These are phyloP conservation scores for Heliconius aoede DNA, from an alignment of 2,888 invertebrate species.

Conservation along the genomic window DNA sequence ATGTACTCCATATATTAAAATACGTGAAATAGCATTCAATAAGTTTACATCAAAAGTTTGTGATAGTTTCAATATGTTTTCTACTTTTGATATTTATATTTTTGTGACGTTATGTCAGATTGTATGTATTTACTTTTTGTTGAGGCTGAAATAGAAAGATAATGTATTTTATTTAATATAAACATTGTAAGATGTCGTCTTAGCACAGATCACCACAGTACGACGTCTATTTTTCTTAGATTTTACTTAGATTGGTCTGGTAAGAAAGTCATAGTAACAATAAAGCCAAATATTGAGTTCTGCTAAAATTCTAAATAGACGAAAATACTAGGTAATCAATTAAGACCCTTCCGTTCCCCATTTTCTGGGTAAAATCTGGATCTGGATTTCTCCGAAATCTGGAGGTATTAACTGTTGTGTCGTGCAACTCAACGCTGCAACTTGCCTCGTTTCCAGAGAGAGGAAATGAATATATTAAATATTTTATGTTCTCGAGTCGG, in stretches of 20 bases:
- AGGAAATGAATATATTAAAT: background rate
- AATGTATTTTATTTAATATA: too few species aligned
- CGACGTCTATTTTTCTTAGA: too few species aligned
- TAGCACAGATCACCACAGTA: too few species aligned
- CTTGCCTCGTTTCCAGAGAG: background rate
- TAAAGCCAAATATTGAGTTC: too few species aligned
- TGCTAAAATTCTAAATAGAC: too few species aligned
- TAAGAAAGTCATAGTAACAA: too few species aligned
- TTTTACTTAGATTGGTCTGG: too few species aligned
- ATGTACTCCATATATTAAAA: background rate
- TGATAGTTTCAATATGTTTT: background rate
- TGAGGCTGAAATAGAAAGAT: background rate
- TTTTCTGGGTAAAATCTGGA: too few species aligned
- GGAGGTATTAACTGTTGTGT: background rate
- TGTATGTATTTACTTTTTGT: background rate
- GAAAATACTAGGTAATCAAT: too few species aligned
- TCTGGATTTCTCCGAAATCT: too few species aligned
- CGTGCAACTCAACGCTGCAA: background rate
- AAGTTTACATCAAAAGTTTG: constrained; percentile 14
- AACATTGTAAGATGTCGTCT: too few species aligned
- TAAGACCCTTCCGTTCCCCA: background rate
- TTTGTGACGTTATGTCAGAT: background rate
- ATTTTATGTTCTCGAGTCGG: background rate
- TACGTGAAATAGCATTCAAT: background rate
- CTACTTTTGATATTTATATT: background rate